Evolutionary conservation across 2,797 vertebrate species (phyloP).

Genomic region (Crocidura indochinensis): DNA sequence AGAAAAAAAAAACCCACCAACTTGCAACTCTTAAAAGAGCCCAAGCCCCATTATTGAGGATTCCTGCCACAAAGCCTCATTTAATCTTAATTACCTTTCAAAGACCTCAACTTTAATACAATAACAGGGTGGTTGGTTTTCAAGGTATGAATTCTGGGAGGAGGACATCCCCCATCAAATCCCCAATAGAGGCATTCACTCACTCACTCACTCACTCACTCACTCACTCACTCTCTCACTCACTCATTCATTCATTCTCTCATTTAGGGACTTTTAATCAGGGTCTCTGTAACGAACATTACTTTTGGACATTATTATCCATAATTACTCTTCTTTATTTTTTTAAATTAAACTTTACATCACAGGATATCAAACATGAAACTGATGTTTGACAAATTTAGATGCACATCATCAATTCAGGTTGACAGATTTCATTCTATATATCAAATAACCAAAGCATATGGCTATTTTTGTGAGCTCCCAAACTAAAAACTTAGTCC

Average conservation of each 20-base stretch:
- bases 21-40: not conserved
- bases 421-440: slow-evolving; percentile 38
- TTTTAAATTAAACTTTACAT: slow-evolving; percentile 58
- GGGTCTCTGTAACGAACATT: not conserved
- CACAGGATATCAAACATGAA: slow-evolving; percentile 13
- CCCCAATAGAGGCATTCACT: not conserved
- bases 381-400: not conserved
- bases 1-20: not conserved
- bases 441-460: slow-evolving; percentile 39
- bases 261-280: slow-evolving; percentile 17
- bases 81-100: not conserved
- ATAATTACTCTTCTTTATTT: slow-evolving; percentile 27
- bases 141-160: not conserved
- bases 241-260: not conserved
- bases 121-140: not conserved
- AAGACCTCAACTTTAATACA: not conserved
- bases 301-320: slow-evolving; percentile 6
- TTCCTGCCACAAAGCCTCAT: not conserved
- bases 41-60: not conserved
- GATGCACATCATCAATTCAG: not conserved
- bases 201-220: too few species aligned
- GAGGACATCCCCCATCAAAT: not conserved
- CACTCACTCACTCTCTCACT: not conserved
- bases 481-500: slow-evolving; percentile 50
- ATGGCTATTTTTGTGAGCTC: slow-evolving; percentile 24